Conservation (phyloP, 2,888 invertebrate genomes). For the Tridacna gigas region DNA sequence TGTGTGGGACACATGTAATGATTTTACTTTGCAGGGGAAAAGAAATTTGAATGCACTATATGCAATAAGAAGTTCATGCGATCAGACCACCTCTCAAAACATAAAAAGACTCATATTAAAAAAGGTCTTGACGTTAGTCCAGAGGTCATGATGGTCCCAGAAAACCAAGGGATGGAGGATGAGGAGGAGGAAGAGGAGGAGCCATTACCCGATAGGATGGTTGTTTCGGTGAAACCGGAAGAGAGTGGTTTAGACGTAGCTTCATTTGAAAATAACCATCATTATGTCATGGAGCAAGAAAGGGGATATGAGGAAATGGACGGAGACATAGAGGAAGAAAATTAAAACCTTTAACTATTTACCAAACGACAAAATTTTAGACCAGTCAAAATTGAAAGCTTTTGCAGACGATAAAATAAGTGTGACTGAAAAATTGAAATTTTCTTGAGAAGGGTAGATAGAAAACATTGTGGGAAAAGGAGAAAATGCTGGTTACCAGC, state of each 20-base stretch:
- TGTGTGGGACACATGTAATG: background rate
- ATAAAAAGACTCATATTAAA: slow-evolving; percentile 91
- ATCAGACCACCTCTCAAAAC: slow-evolving; percentile 97
- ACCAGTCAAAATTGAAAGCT: background rate
- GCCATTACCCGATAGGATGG: background rate
- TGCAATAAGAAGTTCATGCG: slow-evolving; percentile 97
- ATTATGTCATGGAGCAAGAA: background rate
- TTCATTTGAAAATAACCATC: background rate
- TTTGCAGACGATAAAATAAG: background rate
- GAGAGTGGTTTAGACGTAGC: background rate
- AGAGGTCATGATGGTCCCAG: slow-evolving; percentile 16
- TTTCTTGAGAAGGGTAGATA: background rate
- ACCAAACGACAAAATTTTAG: background rate
- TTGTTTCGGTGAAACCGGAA: background rate
- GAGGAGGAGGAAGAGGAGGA: background rate
- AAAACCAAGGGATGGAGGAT: slow-evolving; percentile 9
- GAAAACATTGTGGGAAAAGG: background rate
- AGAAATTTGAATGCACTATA: slow-evolving; percentile 93
- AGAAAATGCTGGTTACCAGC: too few relatives aligned
- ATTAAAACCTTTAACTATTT: background rate
- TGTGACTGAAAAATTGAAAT: background rate
- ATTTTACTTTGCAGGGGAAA: slow-evolving; percentile 87
- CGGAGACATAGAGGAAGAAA: background rate
- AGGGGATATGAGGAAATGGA: background rate
- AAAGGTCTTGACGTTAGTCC: slow-evolving; percentile 47